These are phyloP conservation scores for Gymnogyps californianus DNA, from an alignment of 2,113 vertebrate species.

Conservation along the genomic window DNA sequence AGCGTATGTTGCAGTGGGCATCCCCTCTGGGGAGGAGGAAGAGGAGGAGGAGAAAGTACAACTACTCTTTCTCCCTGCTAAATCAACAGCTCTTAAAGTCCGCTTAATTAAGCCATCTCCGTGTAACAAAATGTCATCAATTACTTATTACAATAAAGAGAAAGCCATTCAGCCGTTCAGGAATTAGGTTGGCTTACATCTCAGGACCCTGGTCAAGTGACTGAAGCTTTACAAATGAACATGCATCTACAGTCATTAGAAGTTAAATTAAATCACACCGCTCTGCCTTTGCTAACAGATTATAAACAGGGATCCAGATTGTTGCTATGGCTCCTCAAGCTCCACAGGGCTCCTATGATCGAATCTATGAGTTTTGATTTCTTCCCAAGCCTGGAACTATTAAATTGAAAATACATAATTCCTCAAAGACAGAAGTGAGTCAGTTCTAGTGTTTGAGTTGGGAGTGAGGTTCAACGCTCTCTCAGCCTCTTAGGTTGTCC, in stretches of 20 bases:
- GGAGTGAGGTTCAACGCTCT: accelerated
- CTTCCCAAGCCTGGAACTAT: too few relatives aligned
- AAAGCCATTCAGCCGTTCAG: neutral
- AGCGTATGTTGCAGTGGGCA: accelerated
- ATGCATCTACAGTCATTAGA: accelerated
- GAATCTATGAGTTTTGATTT: neutral
- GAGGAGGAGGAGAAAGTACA: neutral
- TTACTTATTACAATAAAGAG: neutral
- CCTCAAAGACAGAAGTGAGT: too few relatives aligned
- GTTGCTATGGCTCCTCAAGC: neutral
- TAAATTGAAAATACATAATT: neutral
- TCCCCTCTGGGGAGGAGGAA: neutral
- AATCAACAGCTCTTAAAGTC: neutral
- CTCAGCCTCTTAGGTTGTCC: neutral
- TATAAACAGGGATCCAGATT: neutral
- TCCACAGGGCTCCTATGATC: neutral
- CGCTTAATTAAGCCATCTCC: neutral
- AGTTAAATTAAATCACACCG: neutral
- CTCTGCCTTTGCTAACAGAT: neutral
- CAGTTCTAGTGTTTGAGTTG: neutral
- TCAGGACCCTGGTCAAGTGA: neutral
- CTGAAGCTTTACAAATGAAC: too few relatives aligned
- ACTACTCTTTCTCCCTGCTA: neutral
- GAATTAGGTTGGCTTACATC: neutral
- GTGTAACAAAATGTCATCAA: neutral